Evolutionary conservation across 2,797 vertebrate genomes (phyloP).

Genomic region (Sternarchorhynchus goeldii): DNA sequence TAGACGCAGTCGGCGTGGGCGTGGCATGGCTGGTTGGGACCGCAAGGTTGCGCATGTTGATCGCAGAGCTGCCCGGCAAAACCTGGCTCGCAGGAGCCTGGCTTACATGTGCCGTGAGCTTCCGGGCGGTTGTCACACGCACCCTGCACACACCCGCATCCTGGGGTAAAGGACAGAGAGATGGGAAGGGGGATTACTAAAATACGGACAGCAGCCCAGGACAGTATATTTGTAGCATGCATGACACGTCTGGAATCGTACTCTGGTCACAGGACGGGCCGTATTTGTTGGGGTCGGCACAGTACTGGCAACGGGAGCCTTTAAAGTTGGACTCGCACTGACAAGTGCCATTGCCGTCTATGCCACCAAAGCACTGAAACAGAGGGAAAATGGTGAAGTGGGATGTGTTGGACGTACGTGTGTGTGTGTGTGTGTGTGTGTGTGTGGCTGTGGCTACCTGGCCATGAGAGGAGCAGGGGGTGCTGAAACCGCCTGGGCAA

Average conservation of each 20-base stretch:
- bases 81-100: slow-evolving; percentile 74
- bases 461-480: slow-evolving; percentile 85
- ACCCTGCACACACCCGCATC: slow-evolving; percentile 83
- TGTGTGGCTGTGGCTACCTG: slow-evolving; percentile 70
- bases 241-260: slow-evolving; percentile 61
- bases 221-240: not conserved
- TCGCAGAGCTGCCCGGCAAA: slow-evolving; percentile 82
- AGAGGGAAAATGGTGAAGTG: slow-evolving; percentile 5
- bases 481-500: slow-evolving; percentile 84
- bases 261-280: slow-evolving; percentile 85
- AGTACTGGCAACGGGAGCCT: slow-evolving; percentile 87
- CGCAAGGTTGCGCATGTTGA: slow-evolving; percentile 71
- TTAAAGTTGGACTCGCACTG: slow-evolving; percentile 78
- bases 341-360: slow-evolving; percentile 83
- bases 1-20: slow-evolving; percentile 84
- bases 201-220: not conserved
- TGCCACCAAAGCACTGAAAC: slow-evolving; percentile 82
- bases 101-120: slow-evolving; percentile 80
- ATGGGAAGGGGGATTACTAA: not conserved
- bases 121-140: slow-evolving; percentile 81
- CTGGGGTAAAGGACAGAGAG: slow-evolving; percentile 62
- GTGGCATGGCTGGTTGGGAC: slow-evolving; percentile 80
- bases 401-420: not conserved
- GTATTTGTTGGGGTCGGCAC: slow-evolving; percentile 74
- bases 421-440: not conserved